Conservation (phyloP, 2,797 vertebrate species). For the Okamejei kenojei region DNA sequence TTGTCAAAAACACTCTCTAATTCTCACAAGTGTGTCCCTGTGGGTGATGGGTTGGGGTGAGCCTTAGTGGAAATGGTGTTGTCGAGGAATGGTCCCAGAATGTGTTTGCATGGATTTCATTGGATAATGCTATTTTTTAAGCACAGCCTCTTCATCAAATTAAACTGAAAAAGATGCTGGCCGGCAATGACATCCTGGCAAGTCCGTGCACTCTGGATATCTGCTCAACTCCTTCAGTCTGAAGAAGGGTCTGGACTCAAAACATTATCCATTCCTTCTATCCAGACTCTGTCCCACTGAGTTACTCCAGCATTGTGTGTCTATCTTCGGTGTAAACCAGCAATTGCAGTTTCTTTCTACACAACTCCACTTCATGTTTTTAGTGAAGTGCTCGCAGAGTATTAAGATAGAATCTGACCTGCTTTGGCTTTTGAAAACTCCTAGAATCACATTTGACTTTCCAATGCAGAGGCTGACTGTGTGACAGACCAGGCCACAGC, state of each 20-base stretch:
- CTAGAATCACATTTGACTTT: neutral
- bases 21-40: neutral
- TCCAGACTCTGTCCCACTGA: too few species aligned
- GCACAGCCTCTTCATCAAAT: neutral
- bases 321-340: too few species aligned
- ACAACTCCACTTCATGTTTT: too few species aligned
- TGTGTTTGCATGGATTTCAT: neutral
- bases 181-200: neutral
- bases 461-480: neutral
- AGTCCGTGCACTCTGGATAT: neutral
- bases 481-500: neutral
- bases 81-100: too few species aligned
- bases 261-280: too few species aligned
- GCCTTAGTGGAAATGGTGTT: neutral
- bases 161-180: neutral
- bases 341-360: too few species aligned
- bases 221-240: neutral
- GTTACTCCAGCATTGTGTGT: too few species aligned
- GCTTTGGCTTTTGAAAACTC: neutral
- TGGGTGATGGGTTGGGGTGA: neutral
- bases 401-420: neutral
- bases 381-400: neutral
- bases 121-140: neutral
- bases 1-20: neutral
- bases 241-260: too few species aligned